Base-by-base conservation (phyloP, 1,140 invertebrate species). In the Nomia melanderi region DNA sequence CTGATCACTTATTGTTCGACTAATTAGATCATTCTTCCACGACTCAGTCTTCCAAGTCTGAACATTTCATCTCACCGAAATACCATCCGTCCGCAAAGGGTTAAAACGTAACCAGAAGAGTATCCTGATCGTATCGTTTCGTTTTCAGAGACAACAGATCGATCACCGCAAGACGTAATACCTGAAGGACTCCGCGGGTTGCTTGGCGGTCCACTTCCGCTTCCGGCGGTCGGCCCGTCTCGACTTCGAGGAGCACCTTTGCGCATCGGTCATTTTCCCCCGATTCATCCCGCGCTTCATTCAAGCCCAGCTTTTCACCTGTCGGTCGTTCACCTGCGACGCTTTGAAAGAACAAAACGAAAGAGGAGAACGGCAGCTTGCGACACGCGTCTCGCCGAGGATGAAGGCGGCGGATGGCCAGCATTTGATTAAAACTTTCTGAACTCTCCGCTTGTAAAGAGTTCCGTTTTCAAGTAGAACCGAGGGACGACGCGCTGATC, bases 231-330 rank as follows among this genome's bases (percentile, higher is more conserved):
- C 8, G 9, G 36, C 27, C 7, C 17, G 39, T 1, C 29, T 57
- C 14, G n/a, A 20, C 33, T 8, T 17, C n/a, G n/a, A n/a, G 20
- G 23, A 25, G 23, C 23, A 31, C 31, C 41, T 77, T 27, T 14
- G 12, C 23, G 66, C 31, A 25, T 71, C 74, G 66, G 66, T 53
- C 66, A 77, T 77, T 62, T 44, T 77, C 14, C n/a, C 36, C 50
- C 47, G 27, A 77, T 60, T 62, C 25, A 53, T 8, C 74, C 41
- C 44, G 31, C 60, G 27, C 66, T 62, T 77, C 62, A 77, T 77
- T 77, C 66, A 77, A 77, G 25, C 74, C 7, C 12, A 17, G 65
- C 66, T 62, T 77, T 77, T 71, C 74, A 77, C 66, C 54, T 59
- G 41, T 39, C 6, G 36, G 64, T 9, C 54, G 39, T 76, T 76